Conservation (phyloP, 1,140 invertebrate genomes). For the Anastrepha ludens region DNA sequence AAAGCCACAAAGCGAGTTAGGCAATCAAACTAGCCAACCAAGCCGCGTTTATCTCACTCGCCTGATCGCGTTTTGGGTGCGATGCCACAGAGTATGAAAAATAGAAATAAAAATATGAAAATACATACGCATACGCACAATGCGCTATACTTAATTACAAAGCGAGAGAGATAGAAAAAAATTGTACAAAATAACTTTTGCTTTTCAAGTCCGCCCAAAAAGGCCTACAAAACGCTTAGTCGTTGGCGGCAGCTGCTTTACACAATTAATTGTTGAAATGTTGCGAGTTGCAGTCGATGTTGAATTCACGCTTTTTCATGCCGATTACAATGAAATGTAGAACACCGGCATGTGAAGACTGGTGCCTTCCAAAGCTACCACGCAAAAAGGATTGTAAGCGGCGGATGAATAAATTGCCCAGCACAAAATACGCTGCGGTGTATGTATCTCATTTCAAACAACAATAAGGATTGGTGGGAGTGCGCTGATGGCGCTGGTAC, state of each 20-base stretch:
- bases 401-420: background rate
- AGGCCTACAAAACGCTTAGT: background rate
- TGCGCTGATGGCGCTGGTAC: background rate
- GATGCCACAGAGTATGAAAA: background rate
- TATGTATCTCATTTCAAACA: conserved; percentile 26
- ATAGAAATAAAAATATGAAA: conserved; percentile 1
- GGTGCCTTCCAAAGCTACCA: background rate
- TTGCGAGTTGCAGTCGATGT: background rate
- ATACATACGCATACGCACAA: conserved; percentile 26
- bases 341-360: background rate
- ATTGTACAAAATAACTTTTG: background rate
- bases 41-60: background rate
- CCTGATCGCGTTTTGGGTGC: background rate
- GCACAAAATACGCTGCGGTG: background rate
- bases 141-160: conserved; percentile 3
- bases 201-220: background rate
- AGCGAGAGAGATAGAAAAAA: background rate
- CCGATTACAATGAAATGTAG: background rate
- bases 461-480: conserved; percentile 5
- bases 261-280: conserved; percentile 44
- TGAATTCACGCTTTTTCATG: background rate
- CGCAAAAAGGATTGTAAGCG: conserved; percentile 8
- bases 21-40: conserved; percentile 1
- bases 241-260: background rate
- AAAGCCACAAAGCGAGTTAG: background rate